Conservation (phyloP, 2,888 invertebrate species). For the Drosophila sordidapex region DNA sequence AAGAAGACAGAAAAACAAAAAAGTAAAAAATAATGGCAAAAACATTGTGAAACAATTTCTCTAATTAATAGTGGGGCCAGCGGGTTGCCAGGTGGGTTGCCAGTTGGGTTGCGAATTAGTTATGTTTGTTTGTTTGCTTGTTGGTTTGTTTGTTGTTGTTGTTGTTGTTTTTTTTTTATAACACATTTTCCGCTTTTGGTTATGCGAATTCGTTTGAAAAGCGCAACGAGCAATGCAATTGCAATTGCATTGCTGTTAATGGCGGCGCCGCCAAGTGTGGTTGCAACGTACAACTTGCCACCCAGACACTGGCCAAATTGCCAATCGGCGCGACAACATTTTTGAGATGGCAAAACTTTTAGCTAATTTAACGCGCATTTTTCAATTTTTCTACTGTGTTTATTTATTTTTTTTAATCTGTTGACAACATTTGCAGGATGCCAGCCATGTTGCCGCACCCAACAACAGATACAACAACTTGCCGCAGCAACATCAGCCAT, state of each 20-base stretch:
- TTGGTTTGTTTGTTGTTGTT: constrained; percentile 7
- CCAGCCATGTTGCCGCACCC: constrained; percentile 62
- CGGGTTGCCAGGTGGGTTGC: too few relatives aligned
- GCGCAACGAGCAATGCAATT: constrained; percentile 31
- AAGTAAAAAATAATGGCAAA: constrained; percentile 17
- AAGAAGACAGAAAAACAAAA: constrained; percentile 3
- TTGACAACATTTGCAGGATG: constrained; percentile 74
- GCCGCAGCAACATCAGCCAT: constrained; percentile 38
- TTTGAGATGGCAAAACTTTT: constrained; percentile 61
- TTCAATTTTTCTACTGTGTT: constrained; percentile 1
- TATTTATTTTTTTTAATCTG: constrained; percentile 36
- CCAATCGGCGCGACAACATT: constrained; percentile 61
- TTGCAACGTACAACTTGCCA: constrained; percentile 35
- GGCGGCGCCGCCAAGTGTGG: constrained; percentile 24
- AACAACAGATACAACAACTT: constrained; percentile 47
- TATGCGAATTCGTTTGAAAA: constrained; percentile 43
- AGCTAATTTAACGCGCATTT: constrained; percentile 71
- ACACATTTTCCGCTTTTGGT: constrained; percentile 61
- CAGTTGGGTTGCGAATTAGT: not conserved
- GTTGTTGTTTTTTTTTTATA: constrained; percentile 7
- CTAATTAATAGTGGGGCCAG: constrained; percentile 71
- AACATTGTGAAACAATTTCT: constrained; percentile 72
- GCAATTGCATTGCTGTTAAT: constrained; percentile 15
- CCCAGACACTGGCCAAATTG: constrained; percentile 39
- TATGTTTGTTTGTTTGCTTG: constrained; percentile 11